Conservation (phyloP, 2,888 invertebrate species). For the Drosophila lacicola region DNA sequence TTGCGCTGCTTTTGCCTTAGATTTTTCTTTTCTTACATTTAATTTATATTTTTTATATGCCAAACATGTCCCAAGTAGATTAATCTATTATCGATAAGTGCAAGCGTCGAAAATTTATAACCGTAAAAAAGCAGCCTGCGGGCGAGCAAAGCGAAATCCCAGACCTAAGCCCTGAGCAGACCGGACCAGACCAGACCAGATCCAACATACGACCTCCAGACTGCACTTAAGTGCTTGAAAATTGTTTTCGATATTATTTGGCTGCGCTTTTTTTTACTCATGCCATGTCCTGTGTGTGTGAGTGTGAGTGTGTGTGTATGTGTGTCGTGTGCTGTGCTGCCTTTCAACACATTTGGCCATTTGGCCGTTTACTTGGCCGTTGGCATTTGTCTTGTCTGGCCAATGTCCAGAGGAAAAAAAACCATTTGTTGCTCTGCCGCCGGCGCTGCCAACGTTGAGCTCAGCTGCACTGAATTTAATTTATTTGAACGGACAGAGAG, state of each 20-base stretch:
- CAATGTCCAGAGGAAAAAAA: constrained; percentile 63
- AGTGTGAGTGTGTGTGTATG: constrained; percentile 11
- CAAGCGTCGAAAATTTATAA: constrained; percentile 79
- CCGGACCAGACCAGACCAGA: constrained; percentile 13
- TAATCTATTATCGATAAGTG: constrained; percentile 82
- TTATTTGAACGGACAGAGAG: constrained; percentile 68
- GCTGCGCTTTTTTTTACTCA: constrained; percentile 52
- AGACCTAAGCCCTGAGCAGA: constrained; percentile 20
- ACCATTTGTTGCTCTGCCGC: constrained; percentile 82
- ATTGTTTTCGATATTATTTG: constrained; percentile 82
- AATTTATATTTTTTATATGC: constrained; percentile 58
- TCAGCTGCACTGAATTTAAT: constrained; percentile 77
- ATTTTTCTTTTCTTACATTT: constrained; percentile 8
- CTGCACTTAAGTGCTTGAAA: constrained; percentile 82
- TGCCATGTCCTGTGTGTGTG: not conserved
- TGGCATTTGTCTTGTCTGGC: constrained; percentile 80
- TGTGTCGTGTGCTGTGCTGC: constrained; percentile 43
- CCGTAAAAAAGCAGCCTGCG: constrained; percentile 73
- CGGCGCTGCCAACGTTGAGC: constrained; percentile 40
- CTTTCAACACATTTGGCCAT: constrained; percentile 78
- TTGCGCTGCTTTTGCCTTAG: constrained; percentile 1
- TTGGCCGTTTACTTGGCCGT: constrained; percentile 70
- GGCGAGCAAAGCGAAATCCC: constrained; percentile 50
- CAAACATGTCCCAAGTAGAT: constrained; percentile 79
- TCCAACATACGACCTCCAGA: constrained; percentile 64